Evolutionary conservation across 2,113 vertebrate species (phyloP).

Genomic region (Phocoena sinus): DNA sequence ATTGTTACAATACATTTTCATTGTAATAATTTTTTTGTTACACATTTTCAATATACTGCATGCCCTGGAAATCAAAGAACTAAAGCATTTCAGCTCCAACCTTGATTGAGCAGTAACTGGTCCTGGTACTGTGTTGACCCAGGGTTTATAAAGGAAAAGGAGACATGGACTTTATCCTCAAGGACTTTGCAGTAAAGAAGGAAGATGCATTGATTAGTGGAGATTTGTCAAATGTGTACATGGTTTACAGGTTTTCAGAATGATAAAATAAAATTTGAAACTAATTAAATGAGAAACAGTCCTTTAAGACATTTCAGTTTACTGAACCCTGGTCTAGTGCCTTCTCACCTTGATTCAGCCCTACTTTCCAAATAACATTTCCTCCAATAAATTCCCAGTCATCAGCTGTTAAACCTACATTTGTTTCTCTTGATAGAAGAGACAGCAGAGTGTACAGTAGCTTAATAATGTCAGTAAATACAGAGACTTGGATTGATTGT

Average conservation of each 20-base stretch:
- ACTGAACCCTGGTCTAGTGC: background rate
- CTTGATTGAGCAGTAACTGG: background rate
- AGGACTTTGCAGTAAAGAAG: background rate
- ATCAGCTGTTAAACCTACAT: background rate
- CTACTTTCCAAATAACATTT: background rate
- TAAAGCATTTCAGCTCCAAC: background rate
- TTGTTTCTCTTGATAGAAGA: background rate
- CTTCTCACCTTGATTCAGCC: background rate
- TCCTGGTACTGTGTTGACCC: background rate
- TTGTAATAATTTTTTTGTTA: background rate
- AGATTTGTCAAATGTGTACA: background rate
- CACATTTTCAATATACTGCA: background rate
- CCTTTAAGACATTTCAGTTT: slow-evolving; percentile 10
- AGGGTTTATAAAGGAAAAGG: background rate
- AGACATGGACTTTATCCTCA: background rate
- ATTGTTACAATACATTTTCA: background rate
- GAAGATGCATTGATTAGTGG: background rate
- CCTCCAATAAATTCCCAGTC: background rate
- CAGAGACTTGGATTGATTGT: background rate
- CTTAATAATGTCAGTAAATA: background rate
- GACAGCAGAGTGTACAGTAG: background rate
- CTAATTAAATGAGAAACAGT: background rate
- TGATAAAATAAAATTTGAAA: background rate
- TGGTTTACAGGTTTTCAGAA: background rate
- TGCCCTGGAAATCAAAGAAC: background rate